Percentiles rank a stretch among this genome's conserved stretches.
Evolutionary conservation across 2,888 invertebrate genomes (phyloP).

Genomic region (Electrophaes corylata): DNA sequence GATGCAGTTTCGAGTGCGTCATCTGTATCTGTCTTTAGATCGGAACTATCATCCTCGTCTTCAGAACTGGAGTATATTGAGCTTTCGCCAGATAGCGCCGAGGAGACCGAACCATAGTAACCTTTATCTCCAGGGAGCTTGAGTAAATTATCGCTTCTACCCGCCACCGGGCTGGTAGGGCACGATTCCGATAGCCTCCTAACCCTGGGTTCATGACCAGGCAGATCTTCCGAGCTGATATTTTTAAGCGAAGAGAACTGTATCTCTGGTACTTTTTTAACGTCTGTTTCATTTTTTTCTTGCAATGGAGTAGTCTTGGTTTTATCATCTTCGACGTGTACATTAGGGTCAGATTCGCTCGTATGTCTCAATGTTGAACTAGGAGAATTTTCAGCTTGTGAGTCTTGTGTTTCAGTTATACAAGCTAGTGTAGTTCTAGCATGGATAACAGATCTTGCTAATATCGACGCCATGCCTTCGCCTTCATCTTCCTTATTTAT

Average conservation of each 20-base stretch:
- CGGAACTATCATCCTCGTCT: conserved; percentile 77
- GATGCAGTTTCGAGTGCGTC: conserved; percentile 82
- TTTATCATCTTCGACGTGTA: conserved; percentile 62
- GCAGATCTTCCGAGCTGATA: conserved; percentile 54
- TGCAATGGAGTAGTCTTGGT: conserved; percentile 36
- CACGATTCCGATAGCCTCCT: conserved; percentile 76
- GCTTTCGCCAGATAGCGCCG: conserved; percentile 74
- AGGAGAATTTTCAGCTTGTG: conserved; percentile 65
- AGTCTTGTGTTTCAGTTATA: conserved; percentile 83
- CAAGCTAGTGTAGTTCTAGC: conserved; percentile 84
- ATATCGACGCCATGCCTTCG: conserved; percentile 86
- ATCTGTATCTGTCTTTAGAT: conserved; percentile 75
- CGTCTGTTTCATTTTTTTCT: conserved; percentile 36
- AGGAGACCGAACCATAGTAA: conserved; percentile 73
- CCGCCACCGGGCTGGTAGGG: conserved; percentile 69
- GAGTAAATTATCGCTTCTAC: conserved; percentile 66
- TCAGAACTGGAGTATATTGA: conserved; percentile 75
- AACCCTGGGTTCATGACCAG: conserved; percentile 38
- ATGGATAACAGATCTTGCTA: conserved; percentile 86
- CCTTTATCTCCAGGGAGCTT: conserved; percentile 66
- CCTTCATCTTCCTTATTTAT: conserved; percentile 75
- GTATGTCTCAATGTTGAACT: conserved; percentile 67
- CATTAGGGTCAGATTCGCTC: conserved; percentile 72
- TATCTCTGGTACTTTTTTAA: conserved; percentile 60
- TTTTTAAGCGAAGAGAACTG: conserved; percentile 70